These are phyloP conservation scores for Pygoscelis antarcticus DNA, from an alignment of 2,113 vertebrate species.

Conservation along the genomic window DNA sequence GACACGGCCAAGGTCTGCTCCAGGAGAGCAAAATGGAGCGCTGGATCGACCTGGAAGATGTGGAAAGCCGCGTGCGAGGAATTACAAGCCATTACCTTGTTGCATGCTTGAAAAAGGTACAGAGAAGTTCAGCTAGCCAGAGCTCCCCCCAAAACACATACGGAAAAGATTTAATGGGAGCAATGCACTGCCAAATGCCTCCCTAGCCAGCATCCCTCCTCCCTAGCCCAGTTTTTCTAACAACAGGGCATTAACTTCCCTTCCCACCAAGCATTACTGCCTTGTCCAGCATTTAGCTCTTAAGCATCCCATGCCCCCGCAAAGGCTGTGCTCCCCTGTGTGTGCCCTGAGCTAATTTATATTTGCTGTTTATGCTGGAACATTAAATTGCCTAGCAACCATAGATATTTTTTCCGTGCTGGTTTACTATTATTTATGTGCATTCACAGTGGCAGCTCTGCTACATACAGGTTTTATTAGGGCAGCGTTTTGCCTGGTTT, in stretches of 20 bases:
- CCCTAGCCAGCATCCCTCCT: neutral
- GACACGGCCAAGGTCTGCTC: neutral
- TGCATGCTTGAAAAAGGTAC: neutral
- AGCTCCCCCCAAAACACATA: neutral
- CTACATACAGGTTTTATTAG: neutral
- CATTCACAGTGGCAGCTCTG: neutral
- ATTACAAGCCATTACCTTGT: neutral
- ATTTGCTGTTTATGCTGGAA: neutral
- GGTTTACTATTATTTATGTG: constrained; percentile 4
- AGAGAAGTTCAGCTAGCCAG: neutral
- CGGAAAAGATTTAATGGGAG: neutral
- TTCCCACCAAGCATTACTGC: neutral
- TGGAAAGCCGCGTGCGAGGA: neutral
- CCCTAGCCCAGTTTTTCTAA: neutral
- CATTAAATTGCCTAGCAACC: constrained; percentile 6
- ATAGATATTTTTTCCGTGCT: neutral
- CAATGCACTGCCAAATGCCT: neutral
- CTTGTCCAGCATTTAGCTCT: neutral
- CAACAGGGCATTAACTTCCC: neutral
- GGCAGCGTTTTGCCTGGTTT: neutral
- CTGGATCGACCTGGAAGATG: neutral
- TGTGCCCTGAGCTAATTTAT: neutral
- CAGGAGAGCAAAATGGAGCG: neutral
- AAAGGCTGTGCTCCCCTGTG: neutral
- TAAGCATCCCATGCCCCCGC: neutral